A percentile compares a stretch with the other conserved stretches of the same genome.
Conservation (phyloP, 2,888 invertebrate genomes). For the Phlogophora meticulosa region DNA sequence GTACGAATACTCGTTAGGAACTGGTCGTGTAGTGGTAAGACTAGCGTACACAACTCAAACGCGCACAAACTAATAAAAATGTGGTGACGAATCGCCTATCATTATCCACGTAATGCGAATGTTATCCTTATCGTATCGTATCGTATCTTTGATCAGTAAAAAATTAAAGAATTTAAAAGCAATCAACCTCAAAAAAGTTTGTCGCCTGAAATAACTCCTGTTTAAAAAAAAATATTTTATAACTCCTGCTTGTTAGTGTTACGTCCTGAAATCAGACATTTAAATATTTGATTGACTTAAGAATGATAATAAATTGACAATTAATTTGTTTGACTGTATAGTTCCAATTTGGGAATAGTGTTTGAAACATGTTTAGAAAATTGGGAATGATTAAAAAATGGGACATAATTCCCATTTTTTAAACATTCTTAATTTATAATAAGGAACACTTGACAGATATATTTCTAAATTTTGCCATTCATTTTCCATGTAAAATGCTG, state of each 20-base stretch:
- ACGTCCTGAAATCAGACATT: too few species aligned
- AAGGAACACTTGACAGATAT: too few species aligned
- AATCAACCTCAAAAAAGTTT: constrained; percentile 37
- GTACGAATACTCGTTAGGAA: constrained; percentile 75
- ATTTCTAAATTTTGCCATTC: neutral
- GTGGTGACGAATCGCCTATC: constrained; percentile 57
- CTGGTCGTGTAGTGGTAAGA: constrained; percentile 63
- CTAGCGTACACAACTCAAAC: constrained; percentile 37
- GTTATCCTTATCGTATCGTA: constrained; percentile 53
- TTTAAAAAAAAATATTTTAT: too few species aligned
- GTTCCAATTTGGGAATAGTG: neutral
- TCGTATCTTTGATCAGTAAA: constrained; percentile 31
- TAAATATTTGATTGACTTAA: too few species aligned
- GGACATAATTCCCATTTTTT: too few species aligned
- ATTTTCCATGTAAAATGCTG: too few species aligned
- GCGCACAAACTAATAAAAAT: constrained; percentile 45
- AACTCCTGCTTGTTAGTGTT: too few species aligned
- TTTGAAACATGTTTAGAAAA: neutral
- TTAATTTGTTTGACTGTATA: too few species aligned
- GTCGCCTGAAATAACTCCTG: neutral
- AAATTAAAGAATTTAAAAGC: neutral
- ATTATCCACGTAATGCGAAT: constrained; percentile 41
- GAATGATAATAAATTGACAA: too few species aligned
- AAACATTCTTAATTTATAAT: too few species aligned
- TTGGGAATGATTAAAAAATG: neutral